These are phyloP conservation scores for Rhinoraja longicauda DNA, from an alignment of 2,797 vertebrate species.

Conservation along the genomic window DNA sequence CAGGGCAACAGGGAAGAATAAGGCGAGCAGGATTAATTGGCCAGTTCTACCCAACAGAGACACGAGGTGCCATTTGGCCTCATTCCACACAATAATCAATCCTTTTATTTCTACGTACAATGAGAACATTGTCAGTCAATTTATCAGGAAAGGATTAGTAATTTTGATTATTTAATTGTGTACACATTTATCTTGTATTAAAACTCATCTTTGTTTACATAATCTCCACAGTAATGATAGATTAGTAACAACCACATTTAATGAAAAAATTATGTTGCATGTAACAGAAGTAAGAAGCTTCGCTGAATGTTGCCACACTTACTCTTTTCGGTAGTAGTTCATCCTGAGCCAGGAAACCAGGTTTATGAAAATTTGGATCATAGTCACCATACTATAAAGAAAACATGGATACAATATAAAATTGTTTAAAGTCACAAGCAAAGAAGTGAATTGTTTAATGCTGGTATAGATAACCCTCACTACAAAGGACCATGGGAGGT, in stretches of 20 bases:
- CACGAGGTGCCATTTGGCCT: too few relatives aligned
- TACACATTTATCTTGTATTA: neutral
- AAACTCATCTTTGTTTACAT: neutral
- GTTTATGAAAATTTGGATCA: conserved; percentile 81
- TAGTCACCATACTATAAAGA: conserved; percentile 78
- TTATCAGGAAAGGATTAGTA: neutral
- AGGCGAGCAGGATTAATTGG: neutral
- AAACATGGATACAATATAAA: conserved; percentile 3
- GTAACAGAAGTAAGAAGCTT: neutral
- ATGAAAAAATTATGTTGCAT: neutral
- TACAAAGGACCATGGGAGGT: too few relatives aligned
- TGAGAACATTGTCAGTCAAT: neutral
- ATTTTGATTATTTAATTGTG: neutral
- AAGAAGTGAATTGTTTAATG: too few relatives aligned
- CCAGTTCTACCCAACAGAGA: neutral
- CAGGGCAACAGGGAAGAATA: neutral
- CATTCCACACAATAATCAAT: too few relatives aligned
- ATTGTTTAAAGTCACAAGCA: neutral
- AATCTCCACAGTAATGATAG: neutral
- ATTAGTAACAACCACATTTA: neutral
- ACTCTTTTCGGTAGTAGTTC: conserved; percentile 84
- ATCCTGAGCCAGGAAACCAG: conserved; percentile 80
- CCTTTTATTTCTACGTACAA: neutral
- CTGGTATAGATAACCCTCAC: too few relatives aligned
- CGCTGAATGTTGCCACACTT: conserved; percentile 47